These are phyloP conservation scores for Nasonia longicornis DNA, from an alignment of 1,140 invertebrate species.

Conservation along the genomic window DNA sequence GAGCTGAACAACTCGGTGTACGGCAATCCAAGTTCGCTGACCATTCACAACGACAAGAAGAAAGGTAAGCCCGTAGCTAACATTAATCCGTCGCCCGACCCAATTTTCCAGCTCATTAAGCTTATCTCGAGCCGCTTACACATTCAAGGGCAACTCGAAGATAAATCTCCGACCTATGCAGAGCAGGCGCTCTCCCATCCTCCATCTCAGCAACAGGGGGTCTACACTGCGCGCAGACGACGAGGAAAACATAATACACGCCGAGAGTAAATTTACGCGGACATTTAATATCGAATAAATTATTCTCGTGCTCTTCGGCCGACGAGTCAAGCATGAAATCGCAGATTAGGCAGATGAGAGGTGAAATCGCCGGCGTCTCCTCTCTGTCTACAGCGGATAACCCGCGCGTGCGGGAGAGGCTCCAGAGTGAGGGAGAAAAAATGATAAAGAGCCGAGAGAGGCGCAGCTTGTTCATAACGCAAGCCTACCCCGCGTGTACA, in stretches of 20 bases:
- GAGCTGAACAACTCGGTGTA: constrained; percentile 74
- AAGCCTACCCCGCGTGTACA: not conserved
- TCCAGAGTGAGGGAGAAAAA: constrained; percentile 36
- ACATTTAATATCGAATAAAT: constrained; percentile 17
- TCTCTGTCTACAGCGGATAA: not conserved
- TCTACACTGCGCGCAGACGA: not conserved
- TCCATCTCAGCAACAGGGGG: no score
- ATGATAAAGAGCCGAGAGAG: constrained; percentile 41
- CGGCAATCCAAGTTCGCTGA: constrained; percentile 73
- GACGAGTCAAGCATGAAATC: constrained; percentile 17
- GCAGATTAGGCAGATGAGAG: constrained; percentile 37
- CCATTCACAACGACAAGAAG: constrained; percentile 71
- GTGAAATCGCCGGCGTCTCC: not conserved
- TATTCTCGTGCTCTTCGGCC: not conserved
- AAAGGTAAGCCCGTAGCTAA: constrained; percentile 51
- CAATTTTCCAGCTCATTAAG: constrained; percentile 26
- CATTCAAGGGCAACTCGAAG: not conserved
- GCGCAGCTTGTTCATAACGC: constrained; percentile 29
- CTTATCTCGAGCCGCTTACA: not conserved
- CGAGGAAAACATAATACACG: not conserved
- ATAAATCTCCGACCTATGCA: not conserved
- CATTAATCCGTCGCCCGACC: not conserved
- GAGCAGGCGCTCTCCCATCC: not conserved
- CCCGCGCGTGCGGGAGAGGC: not conserved
- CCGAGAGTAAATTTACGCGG: not conserved